Evolutionary conservation across 2,888 invertebrate species (phyloP), one percentile per base, ranked within the genome.

Genomic region (Ypsolopha scabrella): DNA sequence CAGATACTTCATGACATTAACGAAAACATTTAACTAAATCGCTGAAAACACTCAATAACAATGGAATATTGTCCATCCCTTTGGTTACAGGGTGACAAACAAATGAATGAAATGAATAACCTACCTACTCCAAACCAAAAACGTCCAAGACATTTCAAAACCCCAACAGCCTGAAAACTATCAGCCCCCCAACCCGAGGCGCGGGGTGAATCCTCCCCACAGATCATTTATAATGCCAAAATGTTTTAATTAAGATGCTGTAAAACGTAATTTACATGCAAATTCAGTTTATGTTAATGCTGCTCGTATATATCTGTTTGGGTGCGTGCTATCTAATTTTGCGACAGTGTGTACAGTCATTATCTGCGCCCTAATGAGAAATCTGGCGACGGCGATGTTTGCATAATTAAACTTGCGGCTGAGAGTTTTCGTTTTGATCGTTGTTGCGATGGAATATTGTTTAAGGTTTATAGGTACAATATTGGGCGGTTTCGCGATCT

Each of bases 241-340:
- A 87, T 87, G 87, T 87, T 87, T 87, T 87, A 87, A 87, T 87
- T 87, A 87, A 87, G 87, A 87, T 81, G 87, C 86, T 87, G 87
- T 87, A 87, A 87, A 87, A 87, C 83, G 87, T 87, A 87, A 87
- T 87, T 87, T 87, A 87, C 87, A 87, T 87, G 87, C 87, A 87
- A 87, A 87, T 87, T 87, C 86, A 87, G 87, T 87, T 87, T 87
- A 87, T 87, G 87, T 87, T 87, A 87, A 87, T 87, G 87, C 80
- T 75, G 75, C 78, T 77, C 82, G 83, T 49, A 39, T 85, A 83
- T 86, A 82, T 86, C 82, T 85, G 86, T 85, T 83, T 85, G 83
- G 85, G 85, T 85, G 85, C 83, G 86, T 83, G 83, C 79, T 83
- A 83, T 86, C 85, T 86, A 85, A 86, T 86, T 86, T 85, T 81